Percentiles rank a stretch among this genome's conserved stretches.
Conservation (phyloP, 1,140 invertebrate species). For the Euura lappo region DNA sequence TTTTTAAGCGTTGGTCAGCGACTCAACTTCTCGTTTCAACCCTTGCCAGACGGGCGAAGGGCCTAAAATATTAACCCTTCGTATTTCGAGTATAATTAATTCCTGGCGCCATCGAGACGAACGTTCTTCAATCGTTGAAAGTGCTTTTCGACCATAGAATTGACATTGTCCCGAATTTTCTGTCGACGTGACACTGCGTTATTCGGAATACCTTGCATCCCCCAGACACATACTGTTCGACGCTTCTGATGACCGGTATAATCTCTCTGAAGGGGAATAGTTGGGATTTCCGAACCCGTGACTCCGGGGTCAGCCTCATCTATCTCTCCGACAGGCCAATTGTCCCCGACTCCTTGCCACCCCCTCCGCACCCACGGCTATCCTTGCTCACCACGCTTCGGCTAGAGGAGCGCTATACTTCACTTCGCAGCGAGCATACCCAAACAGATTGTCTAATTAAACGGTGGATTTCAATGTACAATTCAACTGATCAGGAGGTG, state of each 20-base stretch:
- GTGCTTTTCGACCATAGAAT: no score
- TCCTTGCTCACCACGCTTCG: neutral
- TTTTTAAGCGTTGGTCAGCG: no score
- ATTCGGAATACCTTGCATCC: no score
- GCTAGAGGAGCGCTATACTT: neutral
- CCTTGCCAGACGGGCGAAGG: no score
- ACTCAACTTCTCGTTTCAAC: no score
- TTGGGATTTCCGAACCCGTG: slow-evolving; percentile 3
- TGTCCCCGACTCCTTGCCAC: neutral
- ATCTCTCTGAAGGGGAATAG: neutral
- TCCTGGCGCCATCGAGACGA: no score
- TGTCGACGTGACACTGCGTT: no score
- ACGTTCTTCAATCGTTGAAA: no score
- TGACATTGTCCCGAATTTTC: no score
- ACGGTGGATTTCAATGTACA: neutral
- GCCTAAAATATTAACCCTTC: no score
- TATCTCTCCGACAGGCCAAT: slow-evolving; percentile 3
- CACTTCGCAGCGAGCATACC: neutral
- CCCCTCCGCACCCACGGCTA: neutral
- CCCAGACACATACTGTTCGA: neutral
- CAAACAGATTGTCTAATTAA: neutral
- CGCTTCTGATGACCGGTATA: neutral
- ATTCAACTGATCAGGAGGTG: neutral
- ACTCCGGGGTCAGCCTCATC: slow-evolving; percentile 3
- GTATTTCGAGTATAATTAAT: no score